phyloP scores from a whole-genome alignment of 2,797 vertebrate genomes.

The Cynopterus sphinx region DNA sequence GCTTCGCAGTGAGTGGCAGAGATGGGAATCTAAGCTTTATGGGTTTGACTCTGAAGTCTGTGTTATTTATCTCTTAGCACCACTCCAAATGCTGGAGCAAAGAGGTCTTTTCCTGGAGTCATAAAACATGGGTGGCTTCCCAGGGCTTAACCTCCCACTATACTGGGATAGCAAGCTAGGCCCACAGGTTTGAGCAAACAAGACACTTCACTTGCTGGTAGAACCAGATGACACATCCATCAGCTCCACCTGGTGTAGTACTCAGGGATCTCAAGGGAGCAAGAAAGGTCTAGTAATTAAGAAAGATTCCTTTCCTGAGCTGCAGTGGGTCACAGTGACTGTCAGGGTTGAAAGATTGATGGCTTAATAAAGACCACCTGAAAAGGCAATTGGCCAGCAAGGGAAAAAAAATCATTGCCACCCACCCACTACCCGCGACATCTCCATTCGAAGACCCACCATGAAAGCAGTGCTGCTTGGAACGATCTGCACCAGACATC shows the following conservation, averaged over 20 bases:
- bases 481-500: background rate
- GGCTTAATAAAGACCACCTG: conserved; percentile 77
- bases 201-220: conserved; percentile 25
- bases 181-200: conserved; percentile 10
- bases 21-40: background rate
- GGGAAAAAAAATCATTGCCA: conserved; percentile 24
- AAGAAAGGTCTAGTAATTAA: conserved; percentile 76
- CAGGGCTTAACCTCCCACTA: background rate
- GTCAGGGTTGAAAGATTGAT: conserved; percentile 70
- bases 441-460: background rate
- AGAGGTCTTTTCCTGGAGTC: conserved; percentile 39
- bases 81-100: background rate
- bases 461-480: background rate
- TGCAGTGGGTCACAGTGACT: conserved; percentile 68
- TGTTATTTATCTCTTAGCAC: background rate
- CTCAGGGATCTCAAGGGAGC: conserved; percentile 67
- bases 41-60: background rate
- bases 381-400: conserved; percentile 71
- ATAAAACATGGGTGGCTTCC: conserved; percentile 41
- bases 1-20: background rate
- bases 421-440: background rate
- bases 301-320: conserved; percentile 74
- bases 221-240: conserved; percentile 43
- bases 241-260: conserved; percentile 59
- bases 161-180: background rate